Conservation (phyloP, 2,113 vertebrate genomes). For the Phylloscopus whistleri region DNA sequence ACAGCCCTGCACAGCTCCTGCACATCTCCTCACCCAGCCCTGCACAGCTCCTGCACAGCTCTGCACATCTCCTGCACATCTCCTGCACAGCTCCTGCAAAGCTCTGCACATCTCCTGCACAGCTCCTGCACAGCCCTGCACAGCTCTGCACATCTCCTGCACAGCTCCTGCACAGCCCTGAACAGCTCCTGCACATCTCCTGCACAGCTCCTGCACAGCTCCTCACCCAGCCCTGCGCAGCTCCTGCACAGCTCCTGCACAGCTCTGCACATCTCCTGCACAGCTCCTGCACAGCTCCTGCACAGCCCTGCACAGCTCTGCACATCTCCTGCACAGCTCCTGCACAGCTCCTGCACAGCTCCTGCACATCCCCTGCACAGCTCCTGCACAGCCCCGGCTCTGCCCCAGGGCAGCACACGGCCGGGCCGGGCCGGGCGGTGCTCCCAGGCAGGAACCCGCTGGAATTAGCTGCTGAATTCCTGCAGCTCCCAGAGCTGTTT, state of each 20-base stretch:
- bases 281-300: not conserved
- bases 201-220: not conserved
- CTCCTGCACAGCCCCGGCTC: not conserved
- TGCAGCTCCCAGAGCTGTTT: not conserved
- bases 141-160: too few species aligned
- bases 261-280: not conserved
- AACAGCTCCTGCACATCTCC: not conserved
- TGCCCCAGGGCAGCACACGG: not conserved
- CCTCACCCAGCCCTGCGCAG: too few species aligned
- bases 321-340: too few species aligned
- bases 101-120: too few species aligned
- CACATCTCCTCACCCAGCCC: not conserved
- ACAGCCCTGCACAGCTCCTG: too few species aligned
- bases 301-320: too few species aligned
- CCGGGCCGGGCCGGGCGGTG: accelerated
- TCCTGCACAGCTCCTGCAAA: too few species aligned
- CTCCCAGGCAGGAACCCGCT: not conserved
- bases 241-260: too few species aligned
- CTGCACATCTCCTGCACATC: not conserved
- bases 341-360: too few species aligned
- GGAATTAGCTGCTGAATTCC: not conserved
- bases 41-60: too few species aligned
- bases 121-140: too few species aligned
- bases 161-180: too few species aligned
- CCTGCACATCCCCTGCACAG: not conserved